These are phyloP conservation scores for Euthynnus affinis DNA, from an alignment of 2,797 vertebrate genomes.

Conservation along the genomic window DNA sequence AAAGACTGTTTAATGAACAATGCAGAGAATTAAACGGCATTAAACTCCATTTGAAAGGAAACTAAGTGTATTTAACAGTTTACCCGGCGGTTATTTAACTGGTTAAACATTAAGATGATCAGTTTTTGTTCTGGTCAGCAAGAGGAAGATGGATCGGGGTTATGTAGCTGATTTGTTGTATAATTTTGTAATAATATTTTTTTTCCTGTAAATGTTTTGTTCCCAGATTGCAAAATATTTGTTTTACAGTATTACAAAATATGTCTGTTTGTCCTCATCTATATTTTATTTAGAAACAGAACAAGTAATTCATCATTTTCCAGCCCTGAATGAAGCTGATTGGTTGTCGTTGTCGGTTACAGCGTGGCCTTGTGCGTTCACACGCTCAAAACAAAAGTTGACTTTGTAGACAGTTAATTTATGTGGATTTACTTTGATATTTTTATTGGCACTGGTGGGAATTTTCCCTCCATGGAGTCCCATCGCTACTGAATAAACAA, in stretches of 20 bases:
- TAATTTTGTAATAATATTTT: background rate
- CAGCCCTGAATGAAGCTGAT: background rate
- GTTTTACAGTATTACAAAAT: too few relatives aligned
- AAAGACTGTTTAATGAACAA: background rate
- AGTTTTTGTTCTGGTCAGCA: background rate
- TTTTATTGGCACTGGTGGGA: slow-evolving; percentile 2
- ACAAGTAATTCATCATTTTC: background rate
- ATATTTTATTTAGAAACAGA: background rate
- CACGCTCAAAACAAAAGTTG: background rate
- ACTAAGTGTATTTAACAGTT: background rate
- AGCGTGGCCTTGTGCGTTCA: background rate
- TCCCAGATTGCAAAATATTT: background rate
- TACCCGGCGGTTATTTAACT: background rate
- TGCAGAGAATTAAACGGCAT: background rate
- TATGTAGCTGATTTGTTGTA: background rate
- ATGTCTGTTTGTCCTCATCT: background rate
- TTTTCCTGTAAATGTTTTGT: background rate
- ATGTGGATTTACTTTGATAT: background rate
- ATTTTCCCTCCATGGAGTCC: background rate
- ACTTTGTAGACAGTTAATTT: background rate
- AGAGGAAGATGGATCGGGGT: background rate
- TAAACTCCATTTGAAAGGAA: background rate
- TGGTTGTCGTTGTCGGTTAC: too few relatives aligned
- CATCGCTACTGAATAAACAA: background rate
- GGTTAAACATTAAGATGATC: background rate